Base-by-base conservation (phyloP, 2,888 invertebrate species). In the Sycophila texana region DNA sequence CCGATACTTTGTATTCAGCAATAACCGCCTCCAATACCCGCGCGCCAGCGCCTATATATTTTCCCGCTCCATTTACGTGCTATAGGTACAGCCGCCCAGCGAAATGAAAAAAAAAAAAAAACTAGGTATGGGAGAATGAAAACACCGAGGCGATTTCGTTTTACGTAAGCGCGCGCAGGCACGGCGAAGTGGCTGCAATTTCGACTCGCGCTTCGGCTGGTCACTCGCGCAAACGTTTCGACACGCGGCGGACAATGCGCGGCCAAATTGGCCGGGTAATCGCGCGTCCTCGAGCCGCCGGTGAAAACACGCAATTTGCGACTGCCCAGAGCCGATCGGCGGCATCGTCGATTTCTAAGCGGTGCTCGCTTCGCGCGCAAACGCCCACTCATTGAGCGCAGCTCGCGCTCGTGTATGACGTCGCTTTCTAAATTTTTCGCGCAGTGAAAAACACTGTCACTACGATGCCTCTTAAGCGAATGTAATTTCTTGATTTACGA, bases 261-360 rank as follows among this genome's bases (percentile, higher is more conserved):
- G 26, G 55, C 67, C 26, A 68, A 68, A 68, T 30, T 68, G 67
- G 67, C 67, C 55, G 67, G 55, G 67, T 55, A 68, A 68, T 68
- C 67, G 61, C 26, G 61, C 53, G 16, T 53, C 60, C 22, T 26
- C 58, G 22, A 53, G 53, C n/a, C 51, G 51, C 13, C n/a, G 18
- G 63, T 39, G 18, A 63, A 30, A n/a, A 39, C 39, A 1, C 39
- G 39, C 61, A 63, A 63, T 63, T 53, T 53, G 4, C 14, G 53
- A 53, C 53, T 39, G 22, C 14, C 5, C 2, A 26, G 22, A 13
- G 26, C 22, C 10, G 39, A 22, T 22, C 13, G 22, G 39, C 39
- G 39, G 10, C 10, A 22, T 22, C 22, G 22, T 5, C 39, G 39
- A 39, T 39, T 39, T 39, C 39, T 39, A 39, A 39, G 39, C n/a